Evolutionary conservation across 1,140 invertebrate species (phyloP).

Genomic region (Drosophila paulistorum): DNA sequence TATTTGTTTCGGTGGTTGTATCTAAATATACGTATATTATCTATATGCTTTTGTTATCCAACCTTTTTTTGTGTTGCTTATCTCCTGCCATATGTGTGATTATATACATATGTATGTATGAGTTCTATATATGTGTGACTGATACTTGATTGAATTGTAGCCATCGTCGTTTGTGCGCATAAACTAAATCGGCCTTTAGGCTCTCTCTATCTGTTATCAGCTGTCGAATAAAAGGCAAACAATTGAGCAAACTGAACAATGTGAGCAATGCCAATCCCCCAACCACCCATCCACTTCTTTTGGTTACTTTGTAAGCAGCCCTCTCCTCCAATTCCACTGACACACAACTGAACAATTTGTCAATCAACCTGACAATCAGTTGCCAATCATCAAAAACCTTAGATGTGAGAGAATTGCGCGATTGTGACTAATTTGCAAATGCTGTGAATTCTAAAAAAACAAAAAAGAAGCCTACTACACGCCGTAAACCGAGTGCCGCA

Average conservation of each 20-base stretch:
- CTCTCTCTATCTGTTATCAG: slow-evolving; percentile 1
- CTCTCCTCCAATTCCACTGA: slow-evolving; percentile 21
- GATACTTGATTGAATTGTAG: slow-evolving; percentile 66
- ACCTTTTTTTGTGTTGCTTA: slow-evolving; percentile 50
- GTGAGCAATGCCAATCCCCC: slow-evolving; percentile 37
- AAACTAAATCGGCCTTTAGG: slow-evolving; percentile 28
- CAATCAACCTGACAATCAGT: slow-evolving; percentile 67
- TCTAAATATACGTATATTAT: slow-evolving; percentile 26
- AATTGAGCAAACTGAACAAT: slow-evolving; percentile 30
- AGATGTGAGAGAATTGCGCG: slow-evolving; percentile 20
- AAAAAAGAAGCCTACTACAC: neutral
- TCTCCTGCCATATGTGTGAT: slow-evolving; percentile 28
- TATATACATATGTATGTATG: slow-evolving; percentile 3
- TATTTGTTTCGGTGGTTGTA: slow-evolving; percentile 34
- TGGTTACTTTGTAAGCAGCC: neutral
- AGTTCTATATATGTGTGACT: slow-evolving; percentile 39
- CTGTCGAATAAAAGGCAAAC: slow-evolving; percentile 9
- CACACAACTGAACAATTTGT: slow-evolving; percentile 57
- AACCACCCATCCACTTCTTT: neutral
- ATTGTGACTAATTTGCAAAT: slow-evolving; percentile 54
- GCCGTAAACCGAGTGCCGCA: neutral
- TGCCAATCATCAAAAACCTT: slow-evolving; percentile 54
- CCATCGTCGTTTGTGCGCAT: slow-evolving; percentile 18
- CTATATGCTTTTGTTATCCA: slow-evolving; percentile 59
- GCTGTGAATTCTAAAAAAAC: slow-evolving; percentile 26